A percentile compares a stretch with the other conserved stretches of the same genome.
These are phyloP conservation scores for Drosophila lini DNA, from an alignment of 1,140 invertebrate species.

Conservation along the genomic window DNA sequence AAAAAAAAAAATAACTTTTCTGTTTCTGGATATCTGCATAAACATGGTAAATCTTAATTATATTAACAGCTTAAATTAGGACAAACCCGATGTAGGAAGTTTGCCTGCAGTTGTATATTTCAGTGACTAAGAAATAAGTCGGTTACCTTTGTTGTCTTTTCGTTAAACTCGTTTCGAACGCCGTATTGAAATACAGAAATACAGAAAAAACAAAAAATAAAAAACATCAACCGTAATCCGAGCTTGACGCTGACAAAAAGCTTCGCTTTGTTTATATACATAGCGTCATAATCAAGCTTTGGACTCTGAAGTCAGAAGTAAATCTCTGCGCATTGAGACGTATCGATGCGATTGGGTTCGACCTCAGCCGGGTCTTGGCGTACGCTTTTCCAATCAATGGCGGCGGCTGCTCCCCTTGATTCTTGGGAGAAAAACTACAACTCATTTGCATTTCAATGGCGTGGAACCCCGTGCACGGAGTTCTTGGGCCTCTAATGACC, in stretches of 20 bases:
- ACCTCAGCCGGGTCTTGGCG: conserved; percentile 6
- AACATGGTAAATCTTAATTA: conserved; percentile 1
- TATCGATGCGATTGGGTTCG: conserved; percentile 29
- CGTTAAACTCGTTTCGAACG: conserved; percentile 37
- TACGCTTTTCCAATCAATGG: conserved; percentile 35
- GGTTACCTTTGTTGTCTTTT: conserved; percentile 31
- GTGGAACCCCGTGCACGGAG: conserved; percentile 17
- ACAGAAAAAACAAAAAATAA: conserved; percentile 2
- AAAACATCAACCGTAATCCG: conserved; percentile 39
- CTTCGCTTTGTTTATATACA: conserved; percentile 51
- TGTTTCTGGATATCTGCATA: background rate
- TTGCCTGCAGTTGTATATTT: conserved; percentile 5
- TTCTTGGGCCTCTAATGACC: conserved; percentile 24
- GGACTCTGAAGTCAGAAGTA: conserved; percentile 31
- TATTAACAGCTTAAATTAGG: conserved; percentile 10
- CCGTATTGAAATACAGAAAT: conserved; percentile 39
- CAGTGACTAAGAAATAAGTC: conserved; percentile 39
- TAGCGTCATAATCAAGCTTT: conserved; percentile 45
- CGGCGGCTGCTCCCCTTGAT: conserved; percentile 2
- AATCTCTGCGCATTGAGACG: conserved; percentile 37
- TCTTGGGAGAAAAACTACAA: conserved; percentile 16
- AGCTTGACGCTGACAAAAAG: conserved; percentile 47
- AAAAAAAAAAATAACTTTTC: background rate
- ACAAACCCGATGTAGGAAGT: conserved; percentile 14
- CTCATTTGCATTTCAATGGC: conserved; percentile 55